phyloP scores from a whole-genome alignment of 1,140 invertebrate genomes.

The Pseudomyrmex gracilis region DNA sequence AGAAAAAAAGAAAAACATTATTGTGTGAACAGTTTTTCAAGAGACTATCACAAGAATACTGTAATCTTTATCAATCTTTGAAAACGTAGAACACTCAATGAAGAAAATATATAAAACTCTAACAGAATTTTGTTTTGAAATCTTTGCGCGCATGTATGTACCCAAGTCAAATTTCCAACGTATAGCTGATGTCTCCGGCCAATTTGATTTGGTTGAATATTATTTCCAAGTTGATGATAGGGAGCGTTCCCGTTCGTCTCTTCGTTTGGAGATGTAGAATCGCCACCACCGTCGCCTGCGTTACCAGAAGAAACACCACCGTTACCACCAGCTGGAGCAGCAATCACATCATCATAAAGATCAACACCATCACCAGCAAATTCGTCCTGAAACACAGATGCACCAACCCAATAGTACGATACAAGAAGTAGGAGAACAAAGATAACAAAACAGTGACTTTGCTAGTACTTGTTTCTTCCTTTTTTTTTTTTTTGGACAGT shows the following conservation, averaged over 20 bases:
- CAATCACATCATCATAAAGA: conserved; percentile 98
- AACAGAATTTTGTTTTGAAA: background rate
- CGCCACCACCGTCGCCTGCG: conserved; percentile 77
- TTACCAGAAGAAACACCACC: conserved; percentile 80
- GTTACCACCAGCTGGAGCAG: conserved; percentile 88
- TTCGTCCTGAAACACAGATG: conserved; percentile 89
- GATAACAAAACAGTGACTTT: background rate
- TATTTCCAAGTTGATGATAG: conserved; percentile 89
- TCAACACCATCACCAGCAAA: conserved; percentile 95
- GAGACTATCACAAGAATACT: background rate
- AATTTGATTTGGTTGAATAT: conserved; percentile 90
- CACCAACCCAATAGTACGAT: background rate
- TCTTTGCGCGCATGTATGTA: conserved; percentile 74
- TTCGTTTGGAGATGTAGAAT: conserved; percentile 86
- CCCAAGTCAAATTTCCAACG: conserved; percentile 97
- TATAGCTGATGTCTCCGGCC: conserved; percentile 95
- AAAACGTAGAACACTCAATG: background rate
- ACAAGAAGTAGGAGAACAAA: background rate
- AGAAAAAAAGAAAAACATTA: conserved; percentile 82
- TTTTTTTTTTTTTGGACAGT: background rate
- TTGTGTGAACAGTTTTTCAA: background rate
- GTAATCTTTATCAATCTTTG: background rate
- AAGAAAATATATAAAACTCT: background rate
- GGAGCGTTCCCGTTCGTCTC: conserved; percentile 90
- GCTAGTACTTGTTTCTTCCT: background rate